Evolutionary conservation across 2,888 invertebrate genomes (phyloP), one percentile per base, ranked within the genome.

Genomic region (Quadroppia sp.): DNA sequence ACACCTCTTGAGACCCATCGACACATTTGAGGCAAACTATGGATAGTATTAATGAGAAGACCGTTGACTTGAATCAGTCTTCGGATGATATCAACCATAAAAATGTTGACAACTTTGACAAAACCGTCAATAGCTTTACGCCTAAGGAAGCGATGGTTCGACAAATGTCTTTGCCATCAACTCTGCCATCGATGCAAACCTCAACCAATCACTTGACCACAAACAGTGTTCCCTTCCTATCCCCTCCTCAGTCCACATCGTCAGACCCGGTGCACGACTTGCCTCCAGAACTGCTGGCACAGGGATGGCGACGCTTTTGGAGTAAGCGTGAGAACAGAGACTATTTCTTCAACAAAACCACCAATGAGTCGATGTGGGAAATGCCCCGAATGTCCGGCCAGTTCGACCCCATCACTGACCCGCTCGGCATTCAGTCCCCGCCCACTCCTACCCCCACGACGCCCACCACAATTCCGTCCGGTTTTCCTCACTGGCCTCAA

Each of bases 291-390:
- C 82, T 90, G 67, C 84, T 88, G 9, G 90, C 91, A 81, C 92
- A 92, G 81, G 97, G 96, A 6, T 97, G 97, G 97, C 88, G 94
- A 76, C 94, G 92, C 80, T 95, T 92, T 83, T 97, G 96, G 96
- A 96, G 95, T 25, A 92, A 94, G 81, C 85, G 96, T 73, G 96
- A 97, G 83, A 94, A 91, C 81, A 86, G 96, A 36, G 94, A 94
- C 1, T 97, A 97, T 82, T 97, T 91, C 84, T 97, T 95, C 92
- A 97, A 97, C 82, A 94, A 94, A 84, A 84, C 91, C 30, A 94
- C 94, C 0, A 94, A 94, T 72, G 94, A 96, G 84, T 95, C 95
- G n/a, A 85, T 95, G 79, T 97, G 97, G 97, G 96, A 97, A 82
- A 88, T 94, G 87, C 95, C 95, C 17, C 87, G 88, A n/a, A 83